Percentiles rank a stretch among this genome's conserved stretches.
Conservation (phyloP, 2,113 vertebrate species). For the Gobius niger region DNA sequence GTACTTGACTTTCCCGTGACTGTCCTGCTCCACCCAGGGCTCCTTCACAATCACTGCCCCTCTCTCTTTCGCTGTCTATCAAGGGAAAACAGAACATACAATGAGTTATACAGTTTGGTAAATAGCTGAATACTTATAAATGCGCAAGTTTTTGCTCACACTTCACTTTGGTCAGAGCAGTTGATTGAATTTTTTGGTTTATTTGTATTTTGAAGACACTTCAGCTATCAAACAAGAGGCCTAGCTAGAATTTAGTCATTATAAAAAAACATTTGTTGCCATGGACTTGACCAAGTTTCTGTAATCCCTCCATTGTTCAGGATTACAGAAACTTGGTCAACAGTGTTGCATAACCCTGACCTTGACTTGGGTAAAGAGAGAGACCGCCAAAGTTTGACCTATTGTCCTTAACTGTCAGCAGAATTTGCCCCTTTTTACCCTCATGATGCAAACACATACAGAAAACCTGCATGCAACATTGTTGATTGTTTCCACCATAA, state of each 20-base stretch:
- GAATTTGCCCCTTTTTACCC: constrained; percentile 40
- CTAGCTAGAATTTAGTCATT: too few relatives aligned
- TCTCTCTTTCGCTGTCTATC: constrained; percentile 75
- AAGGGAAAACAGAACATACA: neutral
- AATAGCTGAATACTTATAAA: neutral
- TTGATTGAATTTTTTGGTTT: too few relatives aligned
- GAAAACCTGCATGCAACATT: too few relatives aligned
- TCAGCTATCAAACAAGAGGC: too few relatives aligned
- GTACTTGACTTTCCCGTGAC: constrained; percentile 77
- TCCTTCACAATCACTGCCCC: constrained; percentile 77
- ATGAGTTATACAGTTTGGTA: neutral
- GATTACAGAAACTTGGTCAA: constrained; percentile 2
- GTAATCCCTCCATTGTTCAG: too few relatives aligned
- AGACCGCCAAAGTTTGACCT: constrained; percentile 9
- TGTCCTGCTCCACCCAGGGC: constrained; percentile 83
- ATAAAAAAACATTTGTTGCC: too few relatives aligned
- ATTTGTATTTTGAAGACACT: too few relatives aligned
- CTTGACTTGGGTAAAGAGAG: constrained; percentile 26
- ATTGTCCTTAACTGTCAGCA: constrained; percentile 7
- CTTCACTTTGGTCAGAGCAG: too few relatives aligned
- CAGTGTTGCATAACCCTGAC: constrained; percentile 38
- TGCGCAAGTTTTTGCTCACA: too few relatives aligned
- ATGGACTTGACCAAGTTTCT: too few relatives aligned
- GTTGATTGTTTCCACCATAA: too few relatives aligned
- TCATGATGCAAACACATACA: too few relatives aligned